Evolutionary conservation across 2,888 invertebrate species (phyloP), one percentile per base, ranked within the genome.

Genomic region (Electrophaes corylata): DNA sequence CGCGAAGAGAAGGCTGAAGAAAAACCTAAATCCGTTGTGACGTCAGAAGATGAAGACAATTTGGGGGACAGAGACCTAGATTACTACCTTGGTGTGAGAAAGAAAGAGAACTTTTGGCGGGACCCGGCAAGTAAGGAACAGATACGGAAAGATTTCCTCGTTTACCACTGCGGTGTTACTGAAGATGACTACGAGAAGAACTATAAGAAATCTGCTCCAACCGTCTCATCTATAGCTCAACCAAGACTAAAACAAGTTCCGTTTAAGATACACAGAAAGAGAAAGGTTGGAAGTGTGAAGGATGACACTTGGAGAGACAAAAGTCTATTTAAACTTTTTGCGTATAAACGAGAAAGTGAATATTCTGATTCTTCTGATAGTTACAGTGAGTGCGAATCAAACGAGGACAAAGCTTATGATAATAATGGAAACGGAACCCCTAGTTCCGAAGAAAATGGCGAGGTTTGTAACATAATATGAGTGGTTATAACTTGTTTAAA

Each of bases 311-410:
- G 90, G 89, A 78, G 82, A 23, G 90, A 91, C 39, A 89, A 83
- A 50, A 76, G 86, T 0, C 81, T 90, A 51, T 89, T 91, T 35
- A 90, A 84, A 71, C 62, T 91, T 12, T 91, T 91, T 53, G 72
- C 79, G 0, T 80, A 81, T 33, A 84, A 76, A 70, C 77, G 82
- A 57, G 88, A 89, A 16, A 89, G 86, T 62, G 88, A 87, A 55
- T 76, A 79, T 51, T 83, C 89, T 3, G 60, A 55, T 0, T 86
- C 88, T 0, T 88, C 91, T 1, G 90, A 91, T 60, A 91, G 91
- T 67, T 91, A 91, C 67, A 91, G 91, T 57, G 91, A 91, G 66
- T 90, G 86, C 57, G 91, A 91, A 45, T 85, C 87, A 1, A 81
- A 78, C 58, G 83, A 75, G 3, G 57, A 60, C 1, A 55, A 48